Percentiles rank a stretch among this genome's conserved stretches.
Evolutionary conservation across 2,888 invertebrate species (phyloP).

Genomic region (Acanthoscelides obtectus): DNA sequence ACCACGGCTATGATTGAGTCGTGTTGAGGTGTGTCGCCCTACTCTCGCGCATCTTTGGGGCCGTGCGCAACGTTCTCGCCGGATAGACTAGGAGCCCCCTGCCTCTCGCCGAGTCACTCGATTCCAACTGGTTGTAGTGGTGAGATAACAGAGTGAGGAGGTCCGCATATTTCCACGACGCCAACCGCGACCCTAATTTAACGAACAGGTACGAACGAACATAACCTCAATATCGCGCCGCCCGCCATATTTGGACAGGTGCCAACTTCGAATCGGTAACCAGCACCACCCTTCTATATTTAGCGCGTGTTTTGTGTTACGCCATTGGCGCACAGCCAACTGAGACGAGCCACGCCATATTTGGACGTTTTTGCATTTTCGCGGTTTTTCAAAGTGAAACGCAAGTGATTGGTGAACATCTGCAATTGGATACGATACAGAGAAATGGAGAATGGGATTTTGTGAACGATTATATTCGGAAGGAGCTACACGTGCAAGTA

Average conservation of each 20-base stretch:
- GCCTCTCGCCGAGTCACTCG: conserved; percentile 53
- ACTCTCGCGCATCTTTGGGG: conserved; percentile 36
- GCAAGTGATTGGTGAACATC: not conserved
- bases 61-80: conserved; percentile 59
- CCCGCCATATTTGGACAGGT: conserved; percentile 36
- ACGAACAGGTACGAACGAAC: no score
- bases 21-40: conserved; percentile 27
- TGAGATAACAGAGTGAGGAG: conserved; percentile 33
- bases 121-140: conserved; percentile 57
- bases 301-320: conserved; percentile 38
- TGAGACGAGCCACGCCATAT: conserved; percentile 25
- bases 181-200: not conserved
- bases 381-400: conserved; percentile 6
- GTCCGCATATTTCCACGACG: not conserved
- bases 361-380: conserved; percentile 12
- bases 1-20: conserved; percentile 15
- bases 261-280: conserved; percentile 30
- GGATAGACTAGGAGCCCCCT: conserved; percentile 56
- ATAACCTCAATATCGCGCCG: conserved; percentile 23
- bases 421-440: not conserved
- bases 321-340: conserved; percentile 42
- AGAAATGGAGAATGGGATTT: not conserved
- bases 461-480: no score
- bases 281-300: conserved; percentile 48
- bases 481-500: no score